Percentiles rank a stretch among this genome's conserved stretches.
Evolutionary conservation across 2,888 invertebrate genomes (phyloP).

Genomic region (Cecidostiba fungosa): DNA sequence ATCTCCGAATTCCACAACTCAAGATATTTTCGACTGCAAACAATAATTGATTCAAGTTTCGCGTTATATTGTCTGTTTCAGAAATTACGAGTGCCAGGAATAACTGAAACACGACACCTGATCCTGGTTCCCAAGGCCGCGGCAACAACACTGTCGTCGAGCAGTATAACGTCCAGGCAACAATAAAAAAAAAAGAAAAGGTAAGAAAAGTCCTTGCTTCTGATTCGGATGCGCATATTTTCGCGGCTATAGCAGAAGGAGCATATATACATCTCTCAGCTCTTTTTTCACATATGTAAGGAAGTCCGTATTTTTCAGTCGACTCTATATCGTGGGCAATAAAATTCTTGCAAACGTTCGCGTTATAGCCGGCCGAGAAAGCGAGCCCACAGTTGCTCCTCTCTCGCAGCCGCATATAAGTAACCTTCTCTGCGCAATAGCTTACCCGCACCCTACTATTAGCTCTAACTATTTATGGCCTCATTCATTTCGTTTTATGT

Average conservation of each 20-base stretch:
- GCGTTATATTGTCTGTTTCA: constrained; percentile 36
- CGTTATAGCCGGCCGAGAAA: constrained; percentile 34
- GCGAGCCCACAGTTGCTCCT: not conserved
- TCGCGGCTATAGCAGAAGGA: not conserved
- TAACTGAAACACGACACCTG: constrained; percentile 24
- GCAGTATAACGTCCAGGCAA: not conserved
- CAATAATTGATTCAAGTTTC: constrained; percentile 10
- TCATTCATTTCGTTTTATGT: constrained; percentile 78
- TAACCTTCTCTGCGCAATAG: constrained; percentile 77
- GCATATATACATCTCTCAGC: not conserved
- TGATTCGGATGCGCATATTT: constrained; percentile 52
- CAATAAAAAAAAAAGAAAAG: constrained; percentile 27
- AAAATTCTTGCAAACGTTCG: constrained; percentile 68
- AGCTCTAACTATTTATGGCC: constrained; percentile 78
- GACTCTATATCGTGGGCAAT: constrained; percentile 60
- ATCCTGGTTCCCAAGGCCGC: constrained; percentile 6
- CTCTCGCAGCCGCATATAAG: constrained; percentile 70
- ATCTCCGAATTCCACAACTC: no score
- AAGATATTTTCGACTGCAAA: not conserved
- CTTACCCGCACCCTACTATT: constrained; percentile 79
- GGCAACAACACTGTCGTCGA: not conserved
- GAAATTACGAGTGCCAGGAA: not conserved
- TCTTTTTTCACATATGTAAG: constrained; percentile 15
- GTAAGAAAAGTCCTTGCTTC: constrained; percentile 48
- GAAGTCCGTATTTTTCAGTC: constrained; percentile 47